These are phyloP conservation scores for Rhamnusium bicolor DNA, from an alignment of 2,888 invertebrate genomes.

Conservation along the genomic window DNA sequence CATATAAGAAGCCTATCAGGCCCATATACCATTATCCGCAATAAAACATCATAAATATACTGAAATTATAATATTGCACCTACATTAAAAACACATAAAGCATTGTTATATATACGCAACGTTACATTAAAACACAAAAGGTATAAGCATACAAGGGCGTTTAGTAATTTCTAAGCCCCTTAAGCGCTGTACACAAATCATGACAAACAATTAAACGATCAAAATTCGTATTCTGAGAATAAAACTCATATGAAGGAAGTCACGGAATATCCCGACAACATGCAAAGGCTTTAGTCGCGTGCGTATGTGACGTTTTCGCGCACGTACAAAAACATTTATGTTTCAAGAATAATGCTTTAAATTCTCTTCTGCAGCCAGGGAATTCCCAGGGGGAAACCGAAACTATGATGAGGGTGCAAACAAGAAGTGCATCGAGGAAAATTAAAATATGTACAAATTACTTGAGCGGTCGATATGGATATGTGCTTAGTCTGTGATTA, in stretches of 20 bases:
- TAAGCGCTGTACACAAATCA: slow-evolving; percentile 55
- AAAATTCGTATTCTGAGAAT: slow-evolving; percentile 63
- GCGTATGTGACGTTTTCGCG: slow-evolving; percentile 66
- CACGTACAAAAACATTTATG: slow-evolving; percentile 60
- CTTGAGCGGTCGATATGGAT: neutral
- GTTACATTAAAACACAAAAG: neutral
- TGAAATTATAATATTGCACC: slow-evolving; percentile 3
- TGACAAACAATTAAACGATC: slow-evolving; percentile 66
- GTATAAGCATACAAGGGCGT: neutral
- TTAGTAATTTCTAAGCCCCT: neutral
- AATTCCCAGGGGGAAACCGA: slow-evolving; percentile 41
- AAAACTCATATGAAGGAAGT: slow-evolving; percentile 62
- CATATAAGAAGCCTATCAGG: neutral
- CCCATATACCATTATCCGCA: neutral
- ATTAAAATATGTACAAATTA: slow-evolving; percentile 49
- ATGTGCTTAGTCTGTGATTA: neutral
- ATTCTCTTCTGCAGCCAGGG: slow-evolving; percentile 22
- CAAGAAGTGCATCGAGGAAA: slow-evolving; percentile 56
- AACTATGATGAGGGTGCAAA: slow-evolving; percentile 52
- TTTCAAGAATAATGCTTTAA: slow-evolving; percentile 44
- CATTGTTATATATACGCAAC: neutral
- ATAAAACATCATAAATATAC: neutral
- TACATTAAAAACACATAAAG: neutral
- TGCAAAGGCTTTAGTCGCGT: slow-evolving; percentile 62
- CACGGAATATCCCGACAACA: slow-evolving; percentile 58